These are phyloP conservation scores for Microvelia longipes DNA, from an alignment of 1,140 invertebrate species.

Conservation along the genomic window DNA sequence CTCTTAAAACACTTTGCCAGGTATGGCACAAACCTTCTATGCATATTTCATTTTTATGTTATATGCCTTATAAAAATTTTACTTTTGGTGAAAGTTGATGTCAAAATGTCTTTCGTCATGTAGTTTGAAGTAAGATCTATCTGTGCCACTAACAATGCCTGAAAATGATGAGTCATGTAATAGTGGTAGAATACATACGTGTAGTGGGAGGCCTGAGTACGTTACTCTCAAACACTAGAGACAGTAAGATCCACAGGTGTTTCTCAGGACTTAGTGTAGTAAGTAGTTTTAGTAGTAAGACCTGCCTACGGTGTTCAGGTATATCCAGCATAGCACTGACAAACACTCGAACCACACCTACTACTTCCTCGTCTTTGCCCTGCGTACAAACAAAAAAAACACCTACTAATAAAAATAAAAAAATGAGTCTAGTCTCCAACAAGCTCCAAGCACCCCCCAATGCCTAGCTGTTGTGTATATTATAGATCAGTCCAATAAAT, in stretches of 20 bases:
- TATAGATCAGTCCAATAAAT: no score
- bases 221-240: conserved; percentile 50
- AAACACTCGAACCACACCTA: conserved; percentile 70
- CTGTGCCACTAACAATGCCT: no score
- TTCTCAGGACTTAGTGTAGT: conserved; percentile 48
- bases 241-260: conserved; percentile 62
- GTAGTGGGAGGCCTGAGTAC: conserved; percentile 29
- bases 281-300: conserved; percentile 64
- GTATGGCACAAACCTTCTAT: no score
- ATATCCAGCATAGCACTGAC: conserved; percentile 76
- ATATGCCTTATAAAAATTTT: no score
- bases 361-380: conserved; percentile 28
- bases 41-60: no score
- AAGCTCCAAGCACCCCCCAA: neutral
- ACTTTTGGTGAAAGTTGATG: no score
- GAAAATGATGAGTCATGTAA: no score
- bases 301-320: conserved; percentile 66
- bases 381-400: neutral
- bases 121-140: no score
- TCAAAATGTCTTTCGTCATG: no score
- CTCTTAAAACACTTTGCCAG: no score
- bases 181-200: neutral
- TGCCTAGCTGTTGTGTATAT: no score
- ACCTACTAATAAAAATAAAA: neutral
- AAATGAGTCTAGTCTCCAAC: neutral